Conservation (phyloP, 1,140 invertebrate species). For the Scaptomyza montana region DNA sequence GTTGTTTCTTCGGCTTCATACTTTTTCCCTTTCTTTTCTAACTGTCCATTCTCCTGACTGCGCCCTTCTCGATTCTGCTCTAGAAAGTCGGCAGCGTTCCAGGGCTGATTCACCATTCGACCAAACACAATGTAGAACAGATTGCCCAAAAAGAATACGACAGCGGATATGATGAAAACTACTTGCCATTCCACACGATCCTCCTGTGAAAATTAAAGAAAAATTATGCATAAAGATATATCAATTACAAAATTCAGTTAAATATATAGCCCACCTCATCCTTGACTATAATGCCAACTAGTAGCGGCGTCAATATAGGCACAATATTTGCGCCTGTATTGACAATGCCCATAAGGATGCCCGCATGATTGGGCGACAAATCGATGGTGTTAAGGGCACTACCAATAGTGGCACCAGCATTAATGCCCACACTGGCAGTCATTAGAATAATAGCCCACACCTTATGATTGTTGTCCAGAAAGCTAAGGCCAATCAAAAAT, state of each 20-base stretch:
- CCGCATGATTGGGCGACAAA: constrained; percentile 90
- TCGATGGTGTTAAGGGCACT: constrained; percentile 89
- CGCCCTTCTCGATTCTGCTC: not conserved
- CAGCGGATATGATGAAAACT: constrained; percentile 90
- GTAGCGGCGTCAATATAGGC: constrained; percentile 88
- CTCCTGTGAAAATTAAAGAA: constrained; percentile 80
- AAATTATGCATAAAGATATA: constrained; percentile 20
- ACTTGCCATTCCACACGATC: constrained; percentile 88
- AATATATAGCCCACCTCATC: constrained; percentile 86
- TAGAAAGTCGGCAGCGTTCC: constrained; percentile 85
- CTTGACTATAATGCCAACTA: constrained; percentile 86
- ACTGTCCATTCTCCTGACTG: constrained; percentile 40
- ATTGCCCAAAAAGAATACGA: constrained; percentile 88
- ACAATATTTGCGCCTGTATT: constrained; percentile 90
- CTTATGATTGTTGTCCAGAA: constrained; percentile 84
- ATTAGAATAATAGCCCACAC: constrained; percentile 86
- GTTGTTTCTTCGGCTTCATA: not conserved
- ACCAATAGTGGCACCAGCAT: constrained; percentile 90
- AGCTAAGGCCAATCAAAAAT: constrained; percentile 87
- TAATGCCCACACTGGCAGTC: constrained; percentile 89
- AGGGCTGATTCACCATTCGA: constrained; percentile 86
- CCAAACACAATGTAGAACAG: constrained; percentile 89
- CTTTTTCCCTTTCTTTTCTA: constrained; percentile 20
- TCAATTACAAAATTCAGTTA: not conserved
- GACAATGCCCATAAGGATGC: constrained; percentile 88